phyloP scores from a whole-genome alignment of 1,140 invertebrate genomes.

The Drosophila ambigua region DNA sequence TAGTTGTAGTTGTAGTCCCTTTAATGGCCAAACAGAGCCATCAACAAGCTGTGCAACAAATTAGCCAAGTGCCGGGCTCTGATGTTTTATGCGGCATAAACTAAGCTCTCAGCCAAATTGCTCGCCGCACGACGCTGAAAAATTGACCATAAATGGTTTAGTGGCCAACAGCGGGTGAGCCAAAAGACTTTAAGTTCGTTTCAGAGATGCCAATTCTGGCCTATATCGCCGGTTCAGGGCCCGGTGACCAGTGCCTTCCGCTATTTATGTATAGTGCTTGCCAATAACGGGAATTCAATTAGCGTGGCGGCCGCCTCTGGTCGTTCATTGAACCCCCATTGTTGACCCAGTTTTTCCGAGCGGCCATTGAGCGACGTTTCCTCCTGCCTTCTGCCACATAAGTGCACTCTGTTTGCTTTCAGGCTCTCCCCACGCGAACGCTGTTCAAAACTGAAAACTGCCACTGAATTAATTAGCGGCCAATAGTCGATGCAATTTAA shows the following conservation, averaged over 20 bases:
- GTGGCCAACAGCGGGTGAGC: constrained; percentile 27
- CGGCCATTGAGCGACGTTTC: constrained; percentile 10
- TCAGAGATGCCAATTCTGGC: constrained; percentile 3
- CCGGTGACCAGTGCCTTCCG: background rate
- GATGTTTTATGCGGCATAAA: constrained; percentile 67
- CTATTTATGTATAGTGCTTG: constrained; percentile 23
- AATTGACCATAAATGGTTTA: constrained; percentile 54
- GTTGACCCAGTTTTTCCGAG: constrained; percentile 53
- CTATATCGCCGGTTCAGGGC: background rate
- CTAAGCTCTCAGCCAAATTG: constrained; percentile 68
- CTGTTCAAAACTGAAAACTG: constrained; percentile 21
- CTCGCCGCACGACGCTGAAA: constrained; percentile 49
- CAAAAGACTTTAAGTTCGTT: constrained; percentile 25
- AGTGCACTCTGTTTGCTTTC: constrained; percentile 5
- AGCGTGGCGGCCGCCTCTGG: constrained; percentile 14
- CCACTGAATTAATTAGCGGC: too few species aligned
- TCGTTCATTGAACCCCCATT: constrained; percentile 51
- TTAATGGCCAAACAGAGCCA: constrained; percentile 55
- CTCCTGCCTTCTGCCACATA: background rate
- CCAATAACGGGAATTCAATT: constrained; percentile 58
- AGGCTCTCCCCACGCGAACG: constrained; percentile 19
- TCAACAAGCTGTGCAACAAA: constrained; percentile 66
- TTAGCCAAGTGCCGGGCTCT: constrained; percentile 62
- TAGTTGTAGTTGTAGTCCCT: constrained; percentile 2
- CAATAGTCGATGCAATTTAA: constrained; percentile 15